Conservation (phyloP, 2,888 invertebrate species). For the Drosophila barbarae region DNA sequence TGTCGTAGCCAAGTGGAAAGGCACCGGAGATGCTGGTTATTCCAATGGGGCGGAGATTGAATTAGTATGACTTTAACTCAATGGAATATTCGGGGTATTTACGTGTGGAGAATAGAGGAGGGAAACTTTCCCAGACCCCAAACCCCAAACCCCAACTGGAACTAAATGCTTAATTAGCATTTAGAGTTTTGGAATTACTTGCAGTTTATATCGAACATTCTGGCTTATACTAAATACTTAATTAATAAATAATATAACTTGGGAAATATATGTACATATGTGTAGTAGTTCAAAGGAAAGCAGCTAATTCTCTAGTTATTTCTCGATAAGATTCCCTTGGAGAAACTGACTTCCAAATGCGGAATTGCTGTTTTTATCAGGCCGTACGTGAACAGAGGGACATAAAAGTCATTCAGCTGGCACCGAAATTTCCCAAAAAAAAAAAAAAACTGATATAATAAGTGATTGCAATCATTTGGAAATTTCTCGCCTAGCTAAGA, state of each 20-base stretch:
- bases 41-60: not conserved
- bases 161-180: slow-evolving; percentile 1
- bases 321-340: not conserved
- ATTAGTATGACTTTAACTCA: not conserved
- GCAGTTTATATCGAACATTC: slow-evolving; percentile 1
- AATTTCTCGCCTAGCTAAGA: not conserved
- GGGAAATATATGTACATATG: not conserved
- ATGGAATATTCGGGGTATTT: not conserved
- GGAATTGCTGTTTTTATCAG: slow-evolving; percentile 12
- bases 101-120: not conserved
- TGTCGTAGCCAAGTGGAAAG: not conserved
- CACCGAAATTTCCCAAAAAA: slow-evolving; percentile 10
- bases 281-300: not conserved
- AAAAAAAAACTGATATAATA: not conserved
- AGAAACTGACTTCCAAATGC: not conserved
- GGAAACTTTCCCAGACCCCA: not conserved
- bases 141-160: not conserved
- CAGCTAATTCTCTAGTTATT: not conserved
- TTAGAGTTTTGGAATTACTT: not conserved
- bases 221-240: not conserved
- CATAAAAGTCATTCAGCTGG: not conserved
- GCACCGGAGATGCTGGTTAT: not conserved
- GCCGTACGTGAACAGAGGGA: slow-evolving; percentile 1
- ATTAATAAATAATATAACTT: not conserved
- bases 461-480: slow-evolving; percentile 8